Evolutionary conservation across 2,113 vertebrate species (phyloP).

Genomic region (Chloroceryle aenea): DNA sequence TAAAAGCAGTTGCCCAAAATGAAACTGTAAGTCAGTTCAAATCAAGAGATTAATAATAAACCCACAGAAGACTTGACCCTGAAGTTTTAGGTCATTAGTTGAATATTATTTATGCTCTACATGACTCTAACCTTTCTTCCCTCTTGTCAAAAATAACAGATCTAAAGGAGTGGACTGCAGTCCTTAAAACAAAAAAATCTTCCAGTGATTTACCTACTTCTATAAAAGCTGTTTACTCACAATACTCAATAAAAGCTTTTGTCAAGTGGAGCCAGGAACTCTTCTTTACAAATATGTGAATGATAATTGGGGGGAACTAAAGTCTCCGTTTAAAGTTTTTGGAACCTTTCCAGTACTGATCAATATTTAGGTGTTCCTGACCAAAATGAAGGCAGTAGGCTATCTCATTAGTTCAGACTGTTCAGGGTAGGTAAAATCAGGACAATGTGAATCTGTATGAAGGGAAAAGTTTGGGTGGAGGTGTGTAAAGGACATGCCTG

Average conservation of each 20-base stretch:
- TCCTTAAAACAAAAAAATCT: not conserved
- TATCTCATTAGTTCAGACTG: not conserved
- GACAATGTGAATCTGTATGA: not conserved
- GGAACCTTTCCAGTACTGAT: not conserved
- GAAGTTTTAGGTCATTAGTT: slow-evolving; percentile 32
- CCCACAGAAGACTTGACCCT: slow-evolving; percentile 12
- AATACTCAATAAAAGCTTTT: not conserved
- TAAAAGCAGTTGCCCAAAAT: not conserved
- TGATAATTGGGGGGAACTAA: not conserved
- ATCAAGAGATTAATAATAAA: slow-evolving; percentile 37
- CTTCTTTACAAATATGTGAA: not conserved
- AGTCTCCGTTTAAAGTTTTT: not conserved
- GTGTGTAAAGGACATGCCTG: not conserved
- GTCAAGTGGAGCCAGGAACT: not conserved
- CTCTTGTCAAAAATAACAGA: slow-evolving; percentile 13
- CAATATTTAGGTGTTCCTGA: not conserved
- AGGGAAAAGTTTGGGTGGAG: not conserved
- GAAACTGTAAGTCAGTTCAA: not conserved
- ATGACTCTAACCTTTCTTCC: not conserved
- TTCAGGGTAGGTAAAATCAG: not conserved
- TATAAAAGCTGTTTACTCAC: not conserved
- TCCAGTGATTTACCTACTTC: not conserved
- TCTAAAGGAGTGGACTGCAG: not conserved
- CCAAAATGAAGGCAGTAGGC: not conserved
- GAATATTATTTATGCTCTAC: slow-evolving; percentile 50